phyloP scores from a whole-genome alignment of 2,797 vertebrate genomes.

The Hydrolagus colliei region DNA sequence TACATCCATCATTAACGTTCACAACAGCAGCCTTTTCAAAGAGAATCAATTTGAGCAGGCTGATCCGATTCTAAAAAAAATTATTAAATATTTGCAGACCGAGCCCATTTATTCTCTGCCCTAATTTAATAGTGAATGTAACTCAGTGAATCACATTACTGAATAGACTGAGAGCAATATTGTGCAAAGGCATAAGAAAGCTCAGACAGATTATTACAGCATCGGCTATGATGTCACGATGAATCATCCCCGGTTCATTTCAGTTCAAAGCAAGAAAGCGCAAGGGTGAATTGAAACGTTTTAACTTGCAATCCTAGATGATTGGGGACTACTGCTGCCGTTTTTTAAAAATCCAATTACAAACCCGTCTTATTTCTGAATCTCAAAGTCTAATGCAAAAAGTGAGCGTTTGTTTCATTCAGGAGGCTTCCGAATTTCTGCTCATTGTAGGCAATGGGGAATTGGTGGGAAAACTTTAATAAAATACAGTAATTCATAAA shows the following conservation, averaged over 20 bases:
- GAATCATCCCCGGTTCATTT: background rate
- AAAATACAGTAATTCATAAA: too few relatives aligned
- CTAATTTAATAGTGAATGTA: constrained; percentile 25
- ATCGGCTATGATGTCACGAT: background rate
- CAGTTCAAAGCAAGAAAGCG: background rate
- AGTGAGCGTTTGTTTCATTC: background rate
- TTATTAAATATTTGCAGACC: constrained; percentile 41
- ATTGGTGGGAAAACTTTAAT: too few relatives aligned
- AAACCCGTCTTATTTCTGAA: background rate
- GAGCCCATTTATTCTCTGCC: constrained; percentile 37
- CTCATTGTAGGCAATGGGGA: too few relatives aligned
- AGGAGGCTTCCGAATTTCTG: too few relatives aligned
- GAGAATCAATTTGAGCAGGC: constrained; percentile 46
- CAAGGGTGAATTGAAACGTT: background rate
- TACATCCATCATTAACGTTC: constrained; percentile 37
- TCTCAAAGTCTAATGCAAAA: background rate
- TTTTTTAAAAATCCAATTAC: background rate
- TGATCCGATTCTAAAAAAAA: constrained; percentile 45
- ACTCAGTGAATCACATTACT: constrained; percentile 8
- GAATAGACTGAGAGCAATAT: constrained; percentile 34
- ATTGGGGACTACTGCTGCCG: too few relatives aligned
- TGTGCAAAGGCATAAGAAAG: background rate
- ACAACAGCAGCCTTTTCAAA: constrained; percentile 37
- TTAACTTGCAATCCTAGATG: background rate
- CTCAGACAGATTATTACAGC: background rate